phyloP scores from a whole-genome alignment of 1,140 invertebrate species.

The Ostrea denselamellosa region DNA sequence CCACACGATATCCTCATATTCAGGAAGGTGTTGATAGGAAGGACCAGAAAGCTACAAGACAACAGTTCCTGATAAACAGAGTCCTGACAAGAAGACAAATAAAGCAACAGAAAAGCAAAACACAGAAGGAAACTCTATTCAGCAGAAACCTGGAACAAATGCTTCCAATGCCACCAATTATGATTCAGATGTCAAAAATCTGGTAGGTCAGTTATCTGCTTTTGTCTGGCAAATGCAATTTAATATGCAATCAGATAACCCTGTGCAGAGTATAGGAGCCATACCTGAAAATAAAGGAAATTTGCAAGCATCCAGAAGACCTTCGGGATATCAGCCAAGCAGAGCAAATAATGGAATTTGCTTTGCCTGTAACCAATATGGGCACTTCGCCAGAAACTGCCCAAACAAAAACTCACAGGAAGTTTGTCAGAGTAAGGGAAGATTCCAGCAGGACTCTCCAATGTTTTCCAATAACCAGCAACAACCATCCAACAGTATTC shows the following conservation, averaged over 20 bases:
- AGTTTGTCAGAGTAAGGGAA: neutral
- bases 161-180: neutral
- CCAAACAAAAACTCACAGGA: neutral
- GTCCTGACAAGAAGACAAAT: neutral
- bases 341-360: slow-evolving; percentile 26
- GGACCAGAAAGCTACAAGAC: slow-evolving; percentile 21
- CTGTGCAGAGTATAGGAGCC: neutral
- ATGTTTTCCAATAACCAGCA: neutral
- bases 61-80: neutral
- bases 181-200: neutral
- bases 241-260: neutral
- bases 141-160: neutral
- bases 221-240: neutral
- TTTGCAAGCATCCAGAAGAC: neutral
- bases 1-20: slow-evolving; percentile 6
- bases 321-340: neutral
- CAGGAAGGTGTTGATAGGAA: neutral
- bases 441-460: neutral
- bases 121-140: neutral
- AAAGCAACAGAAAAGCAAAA: neutral
- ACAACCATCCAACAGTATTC: neutral
- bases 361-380: slow-evolving; percentile 25
- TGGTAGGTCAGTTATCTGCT: neutral
- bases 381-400: slow-evolving; percentile 15
- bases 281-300: neutral